Percentiles rank a stretch among this genome's conserved stretches.
These are phyloP conservation scores for Aurelia aurita DNA, from an alignment of 30 jellyfish, hydroid and myxozoan species.

Conservation along the genomic window DNA sequence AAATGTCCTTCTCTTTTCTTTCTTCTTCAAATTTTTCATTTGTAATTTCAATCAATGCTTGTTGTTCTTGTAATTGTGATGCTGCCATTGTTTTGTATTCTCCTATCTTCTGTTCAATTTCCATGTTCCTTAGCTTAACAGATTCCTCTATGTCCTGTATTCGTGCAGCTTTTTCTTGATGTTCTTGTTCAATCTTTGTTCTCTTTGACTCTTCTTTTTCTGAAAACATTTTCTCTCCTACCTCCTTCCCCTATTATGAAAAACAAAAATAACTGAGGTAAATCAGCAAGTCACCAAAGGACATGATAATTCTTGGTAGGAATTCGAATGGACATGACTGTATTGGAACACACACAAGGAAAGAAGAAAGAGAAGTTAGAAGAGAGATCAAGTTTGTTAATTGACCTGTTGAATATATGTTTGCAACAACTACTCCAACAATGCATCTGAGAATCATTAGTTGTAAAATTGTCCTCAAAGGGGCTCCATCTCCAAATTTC, in stretches of 20 bases:
- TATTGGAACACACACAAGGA: no score
- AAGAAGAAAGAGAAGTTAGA: no score
- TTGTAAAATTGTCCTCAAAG: no score
- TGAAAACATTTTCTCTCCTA: slow-evolving; percentile 38
- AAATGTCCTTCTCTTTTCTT: slow-evolving; percentile 39
- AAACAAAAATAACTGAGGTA: neutral
- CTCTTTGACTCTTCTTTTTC: slow-evolving; percentile 4
- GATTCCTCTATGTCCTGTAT: slow-evolving; percentile 35
- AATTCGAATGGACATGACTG: no score
- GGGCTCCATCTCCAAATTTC: no score
- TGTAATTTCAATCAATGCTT: slow-evolving; percentile 12
- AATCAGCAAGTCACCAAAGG: neutral
- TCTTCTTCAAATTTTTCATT: slow-evolving; percentile 10
- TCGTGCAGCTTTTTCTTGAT: neutral
- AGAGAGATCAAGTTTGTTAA: no score
- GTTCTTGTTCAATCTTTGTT: neutral
- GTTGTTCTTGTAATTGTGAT: slow-evolving; percentile 17
- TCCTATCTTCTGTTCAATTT: slow-evolving; percentile 17
- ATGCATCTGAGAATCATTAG: no score
- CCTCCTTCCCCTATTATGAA: slow-evolving; percentile 43
- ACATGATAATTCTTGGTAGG: no score
- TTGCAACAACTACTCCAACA: no score
- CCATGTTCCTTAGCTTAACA: slow-evolving; percentile 14
- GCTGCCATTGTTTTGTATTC: slow-evolving; percentile 8
- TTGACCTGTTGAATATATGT: no score